Conservation (phyloP, 2,797 vertebrate genomes). For the Psittacula derbiana region DNA sequence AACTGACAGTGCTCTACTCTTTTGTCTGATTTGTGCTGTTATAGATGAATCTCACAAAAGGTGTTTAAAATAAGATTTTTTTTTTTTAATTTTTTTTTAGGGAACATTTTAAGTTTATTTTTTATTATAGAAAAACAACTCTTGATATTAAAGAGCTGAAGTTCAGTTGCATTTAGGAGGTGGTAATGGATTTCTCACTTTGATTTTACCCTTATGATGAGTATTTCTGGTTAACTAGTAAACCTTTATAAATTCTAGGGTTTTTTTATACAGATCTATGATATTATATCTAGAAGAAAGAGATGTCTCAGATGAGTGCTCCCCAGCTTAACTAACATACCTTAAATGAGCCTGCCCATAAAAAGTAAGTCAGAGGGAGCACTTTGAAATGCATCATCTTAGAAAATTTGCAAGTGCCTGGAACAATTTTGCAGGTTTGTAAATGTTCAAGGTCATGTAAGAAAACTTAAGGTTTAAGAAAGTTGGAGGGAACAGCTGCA, state of each 20-base stretch:
- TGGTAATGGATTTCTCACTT: neutral
- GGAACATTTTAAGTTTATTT: neutral
- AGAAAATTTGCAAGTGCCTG: neutral
- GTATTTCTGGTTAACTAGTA: neutral
- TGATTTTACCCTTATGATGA: neutral
- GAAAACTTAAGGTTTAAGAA: conserved; percentile 5
- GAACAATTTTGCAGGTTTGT: neutral
- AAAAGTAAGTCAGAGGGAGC: neutral
- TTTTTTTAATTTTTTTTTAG: neutral
- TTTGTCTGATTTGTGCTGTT: neutral
- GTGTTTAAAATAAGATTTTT: neutral
- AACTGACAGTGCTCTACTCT: neutral
- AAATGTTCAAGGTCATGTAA: conserved; percentile 17
- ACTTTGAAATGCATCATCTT: neutral
- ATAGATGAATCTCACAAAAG: neutral
- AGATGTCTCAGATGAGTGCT: neutral
- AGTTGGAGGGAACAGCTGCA: conserved; percentile 20
- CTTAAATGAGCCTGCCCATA: neutral
- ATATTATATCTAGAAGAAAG: neutral
- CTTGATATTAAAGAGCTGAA: neutral
- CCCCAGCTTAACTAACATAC: neutral
- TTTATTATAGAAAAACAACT: neutral
- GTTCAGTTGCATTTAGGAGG: neutral
- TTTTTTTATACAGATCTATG: neutral
- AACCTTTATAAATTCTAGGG: neutral